Base-by-base conservation (phyloP, 2,797 vertebrate genomes). In the Eulemur mongoz region DNA sequence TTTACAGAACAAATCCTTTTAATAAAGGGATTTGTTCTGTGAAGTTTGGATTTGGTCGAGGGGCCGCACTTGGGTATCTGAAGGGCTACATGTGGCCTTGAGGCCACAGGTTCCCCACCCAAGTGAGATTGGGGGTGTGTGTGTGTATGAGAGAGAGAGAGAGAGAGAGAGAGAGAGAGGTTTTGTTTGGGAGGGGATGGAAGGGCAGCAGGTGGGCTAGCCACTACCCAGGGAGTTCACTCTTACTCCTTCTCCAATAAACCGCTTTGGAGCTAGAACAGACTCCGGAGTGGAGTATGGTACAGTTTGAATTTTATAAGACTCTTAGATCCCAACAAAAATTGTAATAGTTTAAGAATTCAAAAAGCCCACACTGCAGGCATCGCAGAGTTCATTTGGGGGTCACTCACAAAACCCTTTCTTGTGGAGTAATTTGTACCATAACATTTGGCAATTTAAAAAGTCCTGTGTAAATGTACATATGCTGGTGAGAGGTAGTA, bases 331-430 rank as follows among this genome's bases (percentile, higher is more conserved):
- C 50, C 54, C 48, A 94, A 30, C 83, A 79, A 61, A 92, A 95
- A 84, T 61, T 79, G 32, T 83, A 93, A 95, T 91, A 35, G 87
- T 82, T 94, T 89, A 75, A 92, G 85, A 93, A 94, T 95, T 97
- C 88, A 89, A 86, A 97, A 95, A 70, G 35, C 75, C 93, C 63
- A 84, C 7, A 76, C 59, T 73, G 59, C 14, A 82, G 73, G 73
- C 85, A 84, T 84, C 4, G 5, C n/a, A 43, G 54, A 65, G 88
- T 97, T 97, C 93, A 52, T 85, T 48, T 50, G 43, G 50, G 54
- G 88, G 94, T 88, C 72, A 95, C 2, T 95, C 85, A 90, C 40
- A 85, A 88, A 93, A 82, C n/a, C 15, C 67, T 93, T 96, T 91
- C 75, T 96, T 94, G 70, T 93, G 93, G 76, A 50, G 59, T 94